Conservation (phyloP, 2,888 invertebrate species). For the Ophioninae sp. region DNA sequence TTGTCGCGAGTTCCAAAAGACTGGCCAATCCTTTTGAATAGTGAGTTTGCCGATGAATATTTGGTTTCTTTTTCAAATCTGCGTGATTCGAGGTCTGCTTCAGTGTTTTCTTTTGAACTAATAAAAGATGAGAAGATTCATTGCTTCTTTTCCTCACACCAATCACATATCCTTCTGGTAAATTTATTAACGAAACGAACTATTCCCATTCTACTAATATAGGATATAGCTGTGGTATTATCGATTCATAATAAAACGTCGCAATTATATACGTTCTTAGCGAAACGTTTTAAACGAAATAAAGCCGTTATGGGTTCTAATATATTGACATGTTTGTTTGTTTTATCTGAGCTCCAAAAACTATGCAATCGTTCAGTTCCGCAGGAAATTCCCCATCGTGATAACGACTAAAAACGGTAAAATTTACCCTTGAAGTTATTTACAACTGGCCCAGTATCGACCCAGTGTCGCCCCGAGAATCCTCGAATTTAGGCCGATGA, state of each 20-base stretch:
- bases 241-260: slow-evolving; percentile 40
- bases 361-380: background rate
- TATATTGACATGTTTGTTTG: background rate
- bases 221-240: slow-evolving; percentile 53
- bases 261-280: background rate
- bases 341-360: background rate
- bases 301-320: background rate
- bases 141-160: too few relatives aligned
- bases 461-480: too few relatives aligned
- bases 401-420: too few relatives aligned
- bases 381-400: slow-evolving; percentile 6
- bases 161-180: too few relatives aligned
- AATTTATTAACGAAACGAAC: slow-evolving; percentile 34
- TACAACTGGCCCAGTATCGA: too few relatives aligned
- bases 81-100: background rate
- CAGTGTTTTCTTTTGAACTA: background rate
- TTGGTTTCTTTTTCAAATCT: background rate
- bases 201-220: slow-evolving; percentile 1
- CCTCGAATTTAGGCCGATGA: too few relatives aligned
- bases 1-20: background rate
- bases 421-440: too few relatives aligned
- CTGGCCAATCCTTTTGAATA: background rate
- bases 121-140: background rate
- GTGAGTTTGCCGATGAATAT: background rate
- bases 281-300: slow-evolving; percentile 15